Percentiles rank a stretch among this genome's conserved stretches.
Conservation (phyloP, 2,113 vertebrate genomes). For the Hyaena hyaena region DNA sequence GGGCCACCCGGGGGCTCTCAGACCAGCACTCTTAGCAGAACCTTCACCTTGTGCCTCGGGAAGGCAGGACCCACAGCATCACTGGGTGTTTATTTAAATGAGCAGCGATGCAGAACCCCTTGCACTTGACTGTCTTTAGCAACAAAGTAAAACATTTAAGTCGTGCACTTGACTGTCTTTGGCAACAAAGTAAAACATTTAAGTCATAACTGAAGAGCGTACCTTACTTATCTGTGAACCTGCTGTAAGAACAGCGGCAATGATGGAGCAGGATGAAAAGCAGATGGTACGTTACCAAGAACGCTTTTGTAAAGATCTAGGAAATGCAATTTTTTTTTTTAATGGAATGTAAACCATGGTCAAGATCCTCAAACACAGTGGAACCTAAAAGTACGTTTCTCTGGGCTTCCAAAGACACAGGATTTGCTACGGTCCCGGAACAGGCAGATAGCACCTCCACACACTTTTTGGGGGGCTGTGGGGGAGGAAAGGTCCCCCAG, state of each 20-base stretch:
- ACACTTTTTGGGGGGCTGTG: not conserved
- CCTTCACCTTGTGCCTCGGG: not conserved
- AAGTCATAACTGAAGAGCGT: not conserved
- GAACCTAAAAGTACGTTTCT: not conserved
- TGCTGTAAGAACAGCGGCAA: not conserved
- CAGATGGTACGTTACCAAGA: not conserved
- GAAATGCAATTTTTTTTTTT: not conserved
- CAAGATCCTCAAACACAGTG: not conserved
- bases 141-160: not conserved
- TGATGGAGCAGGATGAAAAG: not conserved
- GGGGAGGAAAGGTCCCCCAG: not conserved
- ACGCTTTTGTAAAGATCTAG: not conserved
- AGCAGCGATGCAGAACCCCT: not conserved
- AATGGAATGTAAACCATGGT: not conserved
- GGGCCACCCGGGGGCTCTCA: too few species aligned
- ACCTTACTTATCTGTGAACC: not conserved
- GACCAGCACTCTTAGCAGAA: not conserved
- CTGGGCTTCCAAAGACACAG: not conserved
- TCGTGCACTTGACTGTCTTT: not conserved
- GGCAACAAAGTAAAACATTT: not conserved
- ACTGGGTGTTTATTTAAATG: not conserved
- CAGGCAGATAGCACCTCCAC: not conserved
- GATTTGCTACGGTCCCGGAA: not conserved
- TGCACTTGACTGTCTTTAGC: not conserved
- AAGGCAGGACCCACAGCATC: rapidly evolving